Percentiles rank a stretch among this genome's conserved stretches.
Conservation (phyloP, 2,797 vertebrate species). For the Tolypeutes matacus region DNA sequence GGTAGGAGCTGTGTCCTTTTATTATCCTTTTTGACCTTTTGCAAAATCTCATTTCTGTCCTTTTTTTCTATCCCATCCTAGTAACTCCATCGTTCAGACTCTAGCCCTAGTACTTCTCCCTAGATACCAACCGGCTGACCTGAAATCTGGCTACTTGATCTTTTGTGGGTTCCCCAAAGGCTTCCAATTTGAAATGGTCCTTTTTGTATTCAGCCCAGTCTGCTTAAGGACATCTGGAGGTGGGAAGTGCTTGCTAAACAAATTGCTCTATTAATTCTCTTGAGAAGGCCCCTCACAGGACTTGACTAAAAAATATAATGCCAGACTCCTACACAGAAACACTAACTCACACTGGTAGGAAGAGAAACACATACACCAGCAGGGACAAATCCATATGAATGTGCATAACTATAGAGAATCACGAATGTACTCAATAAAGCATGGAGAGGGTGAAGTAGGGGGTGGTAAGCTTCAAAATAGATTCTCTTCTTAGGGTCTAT, state of each 20-base stretch:
- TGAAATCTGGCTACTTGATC: conserved; percentile 60
- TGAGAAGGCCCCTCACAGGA: conserved; percentile 47
- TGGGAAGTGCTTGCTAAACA: conserved; percentile 68
- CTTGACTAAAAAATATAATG: conserved; percentile 63
- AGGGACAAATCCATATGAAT: conserved; percentile 46
- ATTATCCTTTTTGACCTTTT: conserved; percentile 37
- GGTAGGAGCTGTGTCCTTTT: conserved; percentile 15
- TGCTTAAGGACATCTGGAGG: conserved; percentile 59
- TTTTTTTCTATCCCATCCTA: background rate
- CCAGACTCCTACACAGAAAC: conserved; percentile 69
- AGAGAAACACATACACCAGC: conserved; percentile 37
- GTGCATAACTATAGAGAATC: background rate
- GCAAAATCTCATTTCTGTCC: conserved; percentile 11
- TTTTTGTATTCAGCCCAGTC: conserved; percentile 56
- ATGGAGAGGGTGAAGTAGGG: background rate
- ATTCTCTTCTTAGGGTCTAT: conserved; percentile 35
- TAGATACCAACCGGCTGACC: conserved; percentile 59
- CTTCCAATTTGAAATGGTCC: conserved; percentile 44
- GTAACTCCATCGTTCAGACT: background rate
- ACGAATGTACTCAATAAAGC: conserved; percentile 36
- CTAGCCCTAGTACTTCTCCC: conserved; percentile 8
- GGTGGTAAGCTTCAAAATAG: conserved; percentile 41
- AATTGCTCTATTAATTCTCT: conserved; percentile 64
- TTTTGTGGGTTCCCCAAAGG: conserved; percentile 43
- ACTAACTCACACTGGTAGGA: conserved; percentile 56